phyloP scores from a whole-genome alignment of 1,140 invertebrate genomes.

The Paralvinella palmiformis region DNA sequence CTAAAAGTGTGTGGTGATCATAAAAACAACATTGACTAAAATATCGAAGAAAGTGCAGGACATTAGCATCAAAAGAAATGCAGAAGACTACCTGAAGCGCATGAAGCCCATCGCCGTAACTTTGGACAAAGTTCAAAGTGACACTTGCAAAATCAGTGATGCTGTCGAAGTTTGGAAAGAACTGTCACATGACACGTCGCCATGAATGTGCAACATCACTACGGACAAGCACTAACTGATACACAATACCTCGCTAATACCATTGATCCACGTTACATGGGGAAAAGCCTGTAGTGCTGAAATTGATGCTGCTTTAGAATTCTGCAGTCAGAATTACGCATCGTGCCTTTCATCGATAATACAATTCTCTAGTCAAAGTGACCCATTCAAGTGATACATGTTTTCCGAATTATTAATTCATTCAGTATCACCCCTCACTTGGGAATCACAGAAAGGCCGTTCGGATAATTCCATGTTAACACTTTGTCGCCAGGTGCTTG shows the following conservation, averaged over 20 bases:
- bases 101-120: background rate
- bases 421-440: background rate
- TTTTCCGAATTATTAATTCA: background rate
- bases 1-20: background rate
- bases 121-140: background rate
- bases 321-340: background rate
- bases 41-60: background rate
- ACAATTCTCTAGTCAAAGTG: background rate
- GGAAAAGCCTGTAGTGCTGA: background rate
- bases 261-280: background rate
- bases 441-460: too few species aligned
- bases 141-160: background rate
- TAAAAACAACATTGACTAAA: background rate
- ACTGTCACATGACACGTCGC: background rate
- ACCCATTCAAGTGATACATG: slow-evolving; percentile 1
- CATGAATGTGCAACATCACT: background rate
- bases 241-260: background rate
- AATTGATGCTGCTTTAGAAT: background rate
- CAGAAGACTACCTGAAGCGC: too few species aligned
- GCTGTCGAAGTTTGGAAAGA: slow-evolving; percentile 1
- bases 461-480: too few species aligned
- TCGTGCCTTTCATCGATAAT: background rate
- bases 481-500: too few species aligned
- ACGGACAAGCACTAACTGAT: background rate
- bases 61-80: too few species aligned